Conservation (phyloP, 2,113 vertebrate genomes). For the Acanthisitta chloris region DNA sequence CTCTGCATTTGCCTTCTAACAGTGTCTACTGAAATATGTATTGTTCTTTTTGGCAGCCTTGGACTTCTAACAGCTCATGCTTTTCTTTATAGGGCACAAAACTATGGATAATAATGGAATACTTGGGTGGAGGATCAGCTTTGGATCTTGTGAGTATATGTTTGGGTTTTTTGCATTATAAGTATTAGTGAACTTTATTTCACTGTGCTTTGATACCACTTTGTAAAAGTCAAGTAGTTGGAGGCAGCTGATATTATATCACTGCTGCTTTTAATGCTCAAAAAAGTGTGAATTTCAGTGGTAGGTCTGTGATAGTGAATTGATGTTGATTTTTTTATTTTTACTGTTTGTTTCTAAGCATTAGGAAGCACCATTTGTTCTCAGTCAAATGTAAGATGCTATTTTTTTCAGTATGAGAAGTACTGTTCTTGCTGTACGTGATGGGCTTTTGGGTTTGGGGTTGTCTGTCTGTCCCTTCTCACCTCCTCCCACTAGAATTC, state of each 20-base stretch:
- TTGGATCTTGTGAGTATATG: conserved; percentile 76
- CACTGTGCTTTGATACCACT: neutral
- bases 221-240: neutral
- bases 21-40: neutral
- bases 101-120: conserved; percentile 85
- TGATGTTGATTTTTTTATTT: neutral
- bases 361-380: neutral
- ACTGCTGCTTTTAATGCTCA: neutral
- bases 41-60: neutral
- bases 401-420: neutral
- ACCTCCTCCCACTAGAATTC: neutral
- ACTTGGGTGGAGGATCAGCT: conserved; percentile 80
- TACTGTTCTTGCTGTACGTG: neutral
- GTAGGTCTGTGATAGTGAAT: neutral
- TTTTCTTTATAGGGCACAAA: conserved; percentile 68
- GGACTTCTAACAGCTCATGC: neutral
- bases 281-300: neutral
- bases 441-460: neutral
- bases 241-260: neutral
- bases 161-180: neutral
- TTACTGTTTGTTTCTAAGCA: neutral
- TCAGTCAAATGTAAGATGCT: neutral
- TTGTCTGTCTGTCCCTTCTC: neutral
- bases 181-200: neutral
- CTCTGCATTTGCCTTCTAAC: neutral